These are phyloP conservation scores for Cyrtodaria siliqua DNA, from an alignment of 2,888 invertebrate genomes.

Conservation along the genomic window DNA sequence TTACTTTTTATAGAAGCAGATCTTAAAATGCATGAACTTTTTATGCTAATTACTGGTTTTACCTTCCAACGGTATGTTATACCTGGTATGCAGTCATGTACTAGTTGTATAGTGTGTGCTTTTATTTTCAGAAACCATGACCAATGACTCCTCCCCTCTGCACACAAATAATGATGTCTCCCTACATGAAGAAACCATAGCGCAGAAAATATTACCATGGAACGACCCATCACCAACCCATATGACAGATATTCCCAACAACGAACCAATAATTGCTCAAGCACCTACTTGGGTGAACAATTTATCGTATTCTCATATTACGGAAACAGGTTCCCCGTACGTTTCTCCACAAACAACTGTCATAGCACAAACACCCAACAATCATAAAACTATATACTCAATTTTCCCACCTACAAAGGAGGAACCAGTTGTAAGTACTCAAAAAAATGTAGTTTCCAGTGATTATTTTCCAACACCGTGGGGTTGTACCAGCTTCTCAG, in stretches of 20 bases:
- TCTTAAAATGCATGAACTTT: no score
- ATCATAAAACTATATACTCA: conserved; percentile 72
- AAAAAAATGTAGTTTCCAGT: conserved; percentile 29
- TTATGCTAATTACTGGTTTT: no score
- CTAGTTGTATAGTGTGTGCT: not conserved
- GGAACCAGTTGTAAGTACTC: conserved; percentile 29
- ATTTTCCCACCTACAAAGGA: conserved; percentile 66
- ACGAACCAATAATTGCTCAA: conserved; percentile 88
- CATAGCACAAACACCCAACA: conserved; percentile 57
- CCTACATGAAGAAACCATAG: conserved; percentile 35
- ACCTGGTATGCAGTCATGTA: no score
- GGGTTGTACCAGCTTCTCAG: conserved; percentile 47
- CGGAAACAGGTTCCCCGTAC: conserved; percentile 79
- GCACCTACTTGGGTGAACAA: conserved; percentile 98
- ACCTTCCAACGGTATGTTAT: no score
- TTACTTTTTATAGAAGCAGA: no score
- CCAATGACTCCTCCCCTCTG: conserved; percentile 33
- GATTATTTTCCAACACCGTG: conserved; percentile 69
- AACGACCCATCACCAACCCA: conserved; percentile 51
- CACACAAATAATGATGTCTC: conserved; percentile 45
- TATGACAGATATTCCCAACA: conserved; percentile 89
- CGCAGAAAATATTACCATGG: conserved; percentile 51
- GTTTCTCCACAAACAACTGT: conserved; percentile 77
- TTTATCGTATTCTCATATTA: conserved; percentile 92
- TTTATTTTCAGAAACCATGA: conserved; percentile 34